Evolutionary conservation across 1,140 invertebrate species (phyloP).

Genomic region (Megathymus violae): DNA sequence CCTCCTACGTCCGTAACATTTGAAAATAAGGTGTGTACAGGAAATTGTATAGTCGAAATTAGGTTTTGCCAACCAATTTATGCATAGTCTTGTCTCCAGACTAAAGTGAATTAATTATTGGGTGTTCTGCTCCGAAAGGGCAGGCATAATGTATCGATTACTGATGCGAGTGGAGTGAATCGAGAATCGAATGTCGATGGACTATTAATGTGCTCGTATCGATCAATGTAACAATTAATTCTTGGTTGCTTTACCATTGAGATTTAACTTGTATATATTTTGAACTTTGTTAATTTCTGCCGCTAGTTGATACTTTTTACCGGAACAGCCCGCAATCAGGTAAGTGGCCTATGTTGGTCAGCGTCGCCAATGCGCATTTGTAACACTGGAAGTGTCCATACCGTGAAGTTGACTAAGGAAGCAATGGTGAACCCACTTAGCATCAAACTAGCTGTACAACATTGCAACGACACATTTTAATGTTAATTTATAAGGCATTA

Average conservation of each 20-base stretch:
- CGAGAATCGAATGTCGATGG: constrained; percentile 5
- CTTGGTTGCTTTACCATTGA: neutral
- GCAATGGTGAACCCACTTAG: too few species aligned
- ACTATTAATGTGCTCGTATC: neutral
- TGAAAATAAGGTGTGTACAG: constrained; percentile 29
- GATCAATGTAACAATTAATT: neutral
- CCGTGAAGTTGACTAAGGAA: too few species aligned
- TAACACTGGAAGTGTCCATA: too few species aligned
- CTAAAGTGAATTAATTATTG: constrained; percentile 32
- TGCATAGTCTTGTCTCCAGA: constrained; percentile 31
- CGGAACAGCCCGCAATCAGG: too few species aligned
- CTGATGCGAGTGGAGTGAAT: constrained; percentile 10
- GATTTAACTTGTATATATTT: neutral
- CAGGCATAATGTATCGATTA: constrained; percentile 18
- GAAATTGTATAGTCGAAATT: constrained; percentile 32
- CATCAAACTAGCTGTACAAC: too few species aligned
- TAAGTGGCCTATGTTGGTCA: too few species aligned
- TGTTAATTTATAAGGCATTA: too few species aligned
- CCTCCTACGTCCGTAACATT: constrained; percentile 25
- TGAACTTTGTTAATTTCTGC: too few species aligned
- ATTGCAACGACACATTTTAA: too few species aligned
- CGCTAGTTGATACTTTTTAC: too few species aligned
- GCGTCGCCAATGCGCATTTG: too few species aligned
- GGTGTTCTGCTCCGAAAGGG: constrained; percentile 17
- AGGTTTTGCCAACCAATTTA: constrained; percentile 35